Evolutionary conservation across 2,888 invertebrate genomes (phyloP).

Genomic region (Spicauda simplicius): DNA sequence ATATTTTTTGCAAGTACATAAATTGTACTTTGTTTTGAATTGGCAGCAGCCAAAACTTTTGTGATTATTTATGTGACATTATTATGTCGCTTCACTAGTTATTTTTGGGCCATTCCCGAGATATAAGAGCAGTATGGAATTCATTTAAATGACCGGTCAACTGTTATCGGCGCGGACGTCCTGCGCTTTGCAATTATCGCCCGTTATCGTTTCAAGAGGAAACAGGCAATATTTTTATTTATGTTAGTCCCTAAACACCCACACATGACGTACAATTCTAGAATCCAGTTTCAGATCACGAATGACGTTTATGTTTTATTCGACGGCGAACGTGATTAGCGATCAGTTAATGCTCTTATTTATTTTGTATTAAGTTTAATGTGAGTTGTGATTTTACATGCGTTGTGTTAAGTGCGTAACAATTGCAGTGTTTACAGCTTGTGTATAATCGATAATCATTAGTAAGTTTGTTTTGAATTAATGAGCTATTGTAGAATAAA

Average conservation of each 20-base stretch:
- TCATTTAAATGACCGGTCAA: constrained; percentile 69
- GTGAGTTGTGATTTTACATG: not conserved
- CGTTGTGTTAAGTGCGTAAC: not conserved
- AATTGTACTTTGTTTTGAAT: no score
- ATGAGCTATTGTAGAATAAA: no score
- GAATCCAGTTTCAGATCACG: constrained; percentile 60
- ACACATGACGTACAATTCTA: constrained; percentile 58
- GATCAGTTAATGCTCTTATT: not conserved
- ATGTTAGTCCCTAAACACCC: constrained; percentile 62
- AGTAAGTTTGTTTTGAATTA: no score
- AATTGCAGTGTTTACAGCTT: no score
- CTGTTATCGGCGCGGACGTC: constrained; percentile 77
- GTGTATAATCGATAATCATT: no score
- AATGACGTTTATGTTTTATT: constrained; percentile 51
- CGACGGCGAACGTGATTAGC: constrained; percentile 55
- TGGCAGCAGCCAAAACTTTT: constrained; percentile 18
- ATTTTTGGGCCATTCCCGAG: constrained; percentile 29
- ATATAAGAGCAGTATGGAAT: constrained; percentile 42
- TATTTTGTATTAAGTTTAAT: not conserved
- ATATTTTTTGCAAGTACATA: constrained; percentile 51
- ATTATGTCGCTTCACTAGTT: not conserved
- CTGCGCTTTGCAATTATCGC: constrained; percentile 61
- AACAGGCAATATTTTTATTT: constrained; percentile 78
- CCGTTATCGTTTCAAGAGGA: constrained; percentile 71
- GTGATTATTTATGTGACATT: constrained; percentile 11